Percentiles rank a stretch among this genome's conserved stretches.
phyloP scores from a whole-genome alignment of 2,888 invertebrate species.

The Caenorhabditis plicata region DNA sequence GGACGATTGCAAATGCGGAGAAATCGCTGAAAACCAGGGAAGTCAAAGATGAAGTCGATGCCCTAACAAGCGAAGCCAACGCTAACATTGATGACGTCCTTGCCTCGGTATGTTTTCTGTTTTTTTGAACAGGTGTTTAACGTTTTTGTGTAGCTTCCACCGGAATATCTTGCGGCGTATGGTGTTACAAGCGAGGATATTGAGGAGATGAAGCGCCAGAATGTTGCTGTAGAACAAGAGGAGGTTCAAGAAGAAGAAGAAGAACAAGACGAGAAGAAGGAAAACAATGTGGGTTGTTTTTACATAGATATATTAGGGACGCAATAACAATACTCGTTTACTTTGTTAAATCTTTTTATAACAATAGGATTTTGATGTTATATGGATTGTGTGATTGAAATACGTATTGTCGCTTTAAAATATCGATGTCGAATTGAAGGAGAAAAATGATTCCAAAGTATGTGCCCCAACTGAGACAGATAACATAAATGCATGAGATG shows the following conservation, averaged over 20 bases:
- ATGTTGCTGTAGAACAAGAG: constrained; percentile 70
- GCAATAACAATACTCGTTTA: no score
- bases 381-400: no score
- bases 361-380: no score
- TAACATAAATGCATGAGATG: no score
- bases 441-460: no score
- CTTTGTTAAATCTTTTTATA: no score
- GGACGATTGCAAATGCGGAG: constrained; percentile 48
- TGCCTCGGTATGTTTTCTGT: constrained; percentile 60
- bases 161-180: constrained; percentile 48
- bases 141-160: constrained; percentile 38
- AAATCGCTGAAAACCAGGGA: constrained; percentile 68
- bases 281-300: no score
- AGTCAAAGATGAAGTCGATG: constrained; percentile 78
- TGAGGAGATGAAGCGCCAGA: constrained; percentile 21
- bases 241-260: constrained; percentile 9
- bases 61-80: constrained; percentile 84
- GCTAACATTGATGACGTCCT: constrained; percentile 85
- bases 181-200: constrained; percentile 17
- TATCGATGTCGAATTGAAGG: no score
- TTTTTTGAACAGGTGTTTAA: not conserved
- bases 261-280: no score
- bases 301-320: no score
- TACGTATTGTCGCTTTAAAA: no score
- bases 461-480: no score